These are phyloP conservation scores for Apis florea DNA, from an alignment of 1,140 invertebrate genomes.

Conservation along the genomic window DNA sequence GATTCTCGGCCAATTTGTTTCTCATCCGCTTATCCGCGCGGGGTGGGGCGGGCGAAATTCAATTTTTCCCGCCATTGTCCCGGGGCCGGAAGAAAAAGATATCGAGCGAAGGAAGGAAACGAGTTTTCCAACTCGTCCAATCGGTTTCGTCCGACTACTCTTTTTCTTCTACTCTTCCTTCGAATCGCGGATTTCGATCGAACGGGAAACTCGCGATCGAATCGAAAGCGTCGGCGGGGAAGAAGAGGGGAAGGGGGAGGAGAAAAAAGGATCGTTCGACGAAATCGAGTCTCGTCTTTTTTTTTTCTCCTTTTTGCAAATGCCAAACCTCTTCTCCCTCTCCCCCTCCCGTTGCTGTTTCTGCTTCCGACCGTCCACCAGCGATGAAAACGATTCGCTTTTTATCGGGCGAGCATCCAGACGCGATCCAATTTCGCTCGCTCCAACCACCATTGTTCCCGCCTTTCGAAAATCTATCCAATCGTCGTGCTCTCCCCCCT, in stretches of 20 bases:
- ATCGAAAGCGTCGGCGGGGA: neutral
- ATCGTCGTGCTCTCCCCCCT: neutral
- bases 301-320: conserved; percentile 25
- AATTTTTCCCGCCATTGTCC: too few relatives aligned
- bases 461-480: conserved; percentile 29
- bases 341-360: conserved; percentile 25
- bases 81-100: too few relatives aligned
- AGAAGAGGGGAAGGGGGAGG: too few relatives aligned
- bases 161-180: too few relatives aligned
- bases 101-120: too few relatives aligned
- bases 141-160: too few relatives aligned
- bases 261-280: neutral
- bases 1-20: neutral
- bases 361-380: conserved; percentile 15
- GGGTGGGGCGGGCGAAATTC: too few relatives aligned
- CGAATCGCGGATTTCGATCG: too few relatives aligned
- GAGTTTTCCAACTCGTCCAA: too few relatives aligned
- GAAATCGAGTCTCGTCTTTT: neutral
- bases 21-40: too few relatives aligned
- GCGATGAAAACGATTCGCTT: conserved; percentile 44
- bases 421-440: conserved; percentile 52
- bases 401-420: conserved; percentile 40
- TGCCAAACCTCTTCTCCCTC: neutral
- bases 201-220: neutral
- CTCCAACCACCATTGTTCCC: conserved; percentile 29